Evolutionary conservation across 1,140 invertebrate genomes (phyloP).

Genomic region (Trachymyrmex septentrionalis): DNA sequence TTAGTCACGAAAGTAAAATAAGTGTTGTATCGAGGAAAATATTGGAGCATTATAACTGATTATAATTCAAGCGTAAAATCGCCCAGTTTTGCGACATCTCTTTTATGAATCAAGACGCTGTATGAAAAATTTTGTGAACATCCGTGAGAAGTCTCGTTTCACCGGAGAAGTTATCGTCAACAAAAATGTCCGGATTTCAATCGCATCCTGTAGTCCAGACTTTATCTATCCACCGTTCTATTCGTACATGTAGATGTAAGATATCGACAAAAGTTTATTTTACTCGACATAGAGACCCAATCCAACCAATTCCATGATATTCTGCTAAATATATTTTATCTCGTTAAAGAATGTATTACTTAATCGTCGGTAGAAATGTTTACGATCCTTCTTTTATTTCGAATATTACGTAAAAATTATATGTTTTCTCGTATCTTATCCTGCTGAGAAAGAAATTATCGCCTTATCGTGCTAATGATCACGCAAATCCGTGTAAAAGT

Average conservation of each 20-base stretch:
- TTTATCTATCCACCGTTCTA: not conserved
- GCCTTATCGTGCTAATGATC: not conserved
- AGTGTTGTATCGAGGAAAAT: not conserved
- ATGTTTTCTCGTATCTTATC: not conserved
- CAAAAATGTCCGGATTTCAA: not conserved
- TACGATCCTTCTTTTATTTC: not conserved
- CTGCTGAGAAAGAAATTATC: not conserved
- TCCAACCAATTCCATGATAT: not conserved
- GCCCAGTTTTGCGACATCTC: not conserved
- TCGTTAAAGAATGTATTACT: not conserved
- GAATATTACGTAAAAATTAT: not conserved
- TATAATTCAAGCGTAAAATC: not conserved
- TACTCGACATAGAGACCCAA: not conserved
- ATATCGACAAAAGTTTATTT: not conserved
- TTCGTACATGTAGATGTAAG: conserved; percentile 1
- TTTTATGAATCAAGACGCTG: not conserved
- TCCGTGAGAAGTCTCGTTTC: not conserved
- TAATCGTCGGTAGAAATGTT: not conserved
- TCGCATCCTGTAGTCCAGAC: not conserved
- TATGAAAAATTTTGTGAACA: not conserved
- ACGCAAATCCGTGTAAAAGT: not conserved
- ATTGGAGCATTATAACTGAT: not conserved
- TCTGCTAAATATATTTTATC: not conserved
- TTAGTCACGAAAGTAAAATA: not conserved
- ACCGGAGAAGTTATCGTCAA: not conserved